These are phyloP conservation scores for Plectropomus leopardus DNA, from an alignment of 2,113 vertebrate genomes.

Conservation along the genomic window DNA sequence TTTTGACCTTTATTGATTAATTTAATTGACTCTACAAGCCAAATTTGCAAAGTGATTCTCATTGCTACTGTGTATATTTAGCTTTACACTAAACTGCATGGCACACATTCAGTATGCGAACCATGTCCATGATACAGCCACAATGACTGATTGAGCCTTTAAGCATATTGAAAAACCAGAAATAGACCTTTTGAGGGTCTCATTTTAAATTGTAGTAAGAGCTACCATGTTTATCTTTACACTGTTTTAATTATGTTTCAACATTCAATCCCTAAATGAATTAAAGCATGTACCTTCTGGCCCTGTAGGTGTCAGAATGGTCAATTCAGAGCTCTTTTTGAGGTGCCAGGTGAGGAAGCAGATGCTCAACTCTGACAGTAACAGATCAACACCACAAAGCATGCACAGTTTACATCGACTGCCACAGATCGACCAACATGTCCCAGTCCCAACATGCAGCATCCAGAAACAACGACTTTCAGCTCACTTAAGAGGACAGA, in stretches of 20 bases:
- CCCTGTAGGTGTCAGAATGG: not conserved
- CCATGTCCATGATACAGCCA: conserved; percentile 9
- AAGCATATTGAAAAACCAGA: not conserved
- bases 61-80: conserved; percentile 8
- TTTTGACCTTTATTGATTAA: conserved; percentile 11
- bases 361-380: conserved; percentile 12
- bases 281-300: not conserved
- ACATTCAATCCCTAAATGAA: not conserved
- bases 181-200: not conserved
- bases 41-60: not conserved
- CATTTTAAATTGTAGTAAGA: not conserved
- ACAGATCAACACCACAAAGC: conserved; percentile 37
- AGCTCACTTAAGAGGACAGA: conserved; percentile 50
- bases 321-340: not conserved
- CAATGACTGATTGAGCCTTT: conserved; percentile 1
- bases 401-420: conserved; percentile 56
- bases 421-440: conserved; percentile 30
- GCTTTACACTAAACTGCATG: conserved; percentile 2
- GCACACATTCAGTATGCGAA: conserved; percentile 22
- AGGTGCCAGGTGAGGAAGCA: conserved; percentile 38
- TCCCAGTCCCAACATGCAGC: conserved; percentile 56
- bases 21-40: conserved; percentile 1
- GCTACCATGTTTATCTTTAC: not conserved
- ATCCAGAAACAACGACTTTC: conserved; percentile 41
- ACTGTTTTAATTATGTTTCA: not conserved